Base-by-base conservation (phyloP, 2,113 vertebrate genomes). In the Turdus rufiventris region DNA sequence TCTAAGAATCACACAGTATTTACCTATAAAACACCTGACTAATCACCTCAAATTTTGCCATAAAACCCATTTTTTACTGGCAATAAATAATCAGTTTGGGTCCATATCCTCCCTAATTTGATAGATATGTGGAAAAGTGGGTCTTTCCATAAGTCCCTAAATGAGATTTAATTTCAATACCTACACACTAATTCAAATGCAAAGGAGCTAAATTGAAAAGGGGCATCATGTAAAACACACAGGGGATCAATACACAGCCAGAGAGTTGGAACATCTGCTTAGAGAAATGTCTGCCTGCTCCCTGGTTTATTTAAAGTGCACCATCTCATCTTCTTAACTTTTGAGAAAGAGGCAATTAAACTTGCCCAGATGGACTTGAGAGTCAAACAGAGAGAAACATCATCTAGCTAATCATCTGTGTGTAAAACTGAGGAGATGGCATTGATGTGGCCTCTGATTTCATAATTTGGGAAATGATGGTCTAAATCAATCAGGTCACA, bases 151-250 rank as follows among this genome's bases (percentile, higher is more conserved):
- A 74, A 83, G 34, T 91, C 91, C 81, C 92, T 85, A 77, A 92
- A 77, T 57, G 86, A 91, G 88, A 79, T 85, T 95, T 93, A 85
- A 93, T 93, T 95, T 92, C 89, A 89, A 87, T 68, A 72, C 60
- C 83, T 91, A 29, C 51, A 20, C 68, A 48, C 70, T 81, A 85
- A 93, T 88, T 90, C 95, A 92, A 65, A 95, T 72, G 89, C 85
- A 95, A 94, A 94, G 66, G 73, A 88, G 86, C 68, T 78, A 93
- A 94, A 95, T 91, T 95, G 89, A 90, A 93, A 84, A 93, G 71
- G 94, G 56, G 65, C 56, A 80, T 90, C 85, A 12, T 14, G 34
- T 77, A 86, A 86, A 95, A 84, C 8, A 23, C 92, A 91, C 93
- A 56, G 47, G 90, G 88, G 95, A 96, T 91, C 93, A 75, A 94